Conservation (phyloP, 1,140 invertebrate genomes). For the Drosophila funebris region DNA sequence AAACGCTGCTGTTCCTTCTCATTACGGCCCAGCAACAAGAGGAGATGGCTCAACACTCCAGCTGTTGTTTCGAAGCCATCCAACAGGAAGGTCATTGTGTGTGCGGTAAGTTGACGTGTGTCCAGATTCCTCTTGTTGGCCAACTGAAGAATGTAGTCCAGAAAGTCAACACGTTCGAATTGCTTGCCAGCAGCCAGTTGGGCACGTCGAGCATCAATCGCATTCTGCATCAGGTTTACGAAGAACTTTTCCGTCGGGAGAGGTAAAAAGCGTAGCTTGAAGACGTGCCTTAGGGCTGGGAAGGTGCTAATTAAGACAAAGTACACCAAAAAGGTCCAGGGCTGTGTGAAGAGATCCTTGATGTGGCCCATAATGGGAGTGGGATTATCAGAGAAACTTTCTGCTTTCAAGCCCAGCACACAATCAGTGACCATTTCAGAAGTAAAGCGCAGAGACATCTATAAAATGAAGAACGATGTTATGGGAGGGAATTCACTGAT, state of each 20-base stretch:
- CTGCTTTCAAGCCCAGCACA: conserved; percentile 84
- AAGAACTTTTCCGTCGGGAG: conserved; percentile 67
- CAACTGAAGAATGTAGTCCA: conserved; percentile 81
- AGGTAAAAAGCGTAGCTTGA: conserved; percentile 57
- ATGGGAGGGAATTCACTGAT: neutral
- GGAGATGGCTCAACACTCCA: conserved; percentile 7
- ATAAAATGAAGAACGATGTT: neutral
- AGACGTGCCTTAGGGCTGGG: conserved; percentile 38
- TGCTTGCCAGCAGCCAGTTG: conserved; percentile 28
- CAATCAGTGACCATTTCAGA: conserved; percentile 84
- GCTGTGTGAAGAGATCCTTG: conserved; percentile 56
- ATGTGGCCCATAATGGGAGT: conserved; percentile 56
- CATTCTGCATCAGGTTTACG: conserved; percentile 61
- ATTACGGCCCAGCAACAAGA: conserved; percentile 45
- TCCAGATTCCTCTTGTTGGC: conserved; percentile 66
- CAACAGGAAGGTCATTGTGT: conserved; percentile 74
- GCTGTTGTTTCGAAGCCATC: conserved; percentile 81
- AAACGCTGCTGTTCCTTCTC: conserved; percentile 51
- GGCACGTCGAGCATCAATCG: conserved; percentile 62
- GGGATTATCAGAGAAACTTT: conserved; percentile 68
- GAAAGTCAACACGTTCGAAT: conserved; percentile 79
- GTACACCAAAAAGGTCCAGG: conserved; percentile 43
- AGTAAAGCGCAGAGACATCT: conserved; percentile 83
- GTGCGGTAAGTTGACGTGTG: conserved; percentile 48
- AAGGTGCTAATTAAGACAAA: conserved; percentile 46